A percentile compares a stretch with the other conserved stretches of the same genome.
Evolutionary conservation across 2,888 invertebrate species (phyloP).

Genomic region (Drosophila fungiperda): DNA sequence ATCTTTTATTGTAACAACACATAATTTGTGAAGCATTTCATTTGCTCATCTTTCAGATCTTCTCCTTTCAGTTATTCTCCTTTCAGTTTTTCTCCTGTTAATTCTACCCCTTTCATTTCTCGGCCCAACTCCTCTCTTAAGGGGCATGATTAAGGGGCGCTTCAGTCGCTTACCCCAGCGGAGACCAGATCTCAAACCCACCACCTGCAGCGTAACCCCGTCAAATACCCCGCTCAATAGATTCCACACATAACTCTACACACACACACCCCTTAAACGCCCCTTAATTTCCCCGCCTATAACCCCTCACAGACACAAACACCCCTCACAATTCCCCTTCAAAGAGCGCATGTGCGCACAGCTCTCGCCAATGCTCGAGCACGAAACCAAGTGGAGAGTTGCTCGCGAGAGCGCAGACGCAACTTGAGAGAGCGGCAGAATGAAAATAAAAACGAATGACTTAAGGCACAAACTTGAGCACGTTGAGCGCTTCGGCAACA

Average conservation of each 20-base stretch:
- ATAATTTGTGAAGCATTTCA: too few relatives aligned
- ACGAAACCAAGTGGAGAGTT: conserved; percentile 56
- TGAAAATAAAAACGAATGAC: conserved; percentile 42
- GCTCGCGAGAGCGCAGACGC: conserved; percentile 29
- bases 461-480: conserved; percentile 46
- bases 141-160: neutral
- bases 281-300: conserved; percentile 54
- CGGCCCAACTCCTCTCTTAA: conserved; percentile 4
- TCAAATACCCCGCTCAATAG: conserved; percentile 26
- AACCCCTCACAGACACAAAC: conserved; percentile 36
- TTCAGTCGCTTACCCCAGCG: conserved; percentile 18
- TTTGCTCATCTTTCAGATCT: neutral
- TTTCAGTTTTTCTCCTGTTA: neutral
- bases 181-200: conserved; percentile 26
- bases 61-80: neutral
- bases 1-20: neutral
- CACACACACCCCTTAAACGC: conserved; percentile 44
- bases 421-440: conserved; percentile 1
- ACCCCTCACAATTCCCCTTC: conserved; percentile 33
- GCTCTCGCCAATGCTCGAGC: conserved; percentile 42
- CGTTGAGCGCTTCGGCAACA: conserved; percentile 23
- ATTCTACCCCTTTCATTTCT: neutral
- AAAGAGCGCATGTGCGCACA: conserved; percentile 50
- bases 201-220: conserved; percentile 25
- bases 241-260: conserved; percentile 51